Evolutionary conservation across 2,113 vertebrate genomes (phyloP).

Genomic region (Entosphenus tridentatus): DNA sequence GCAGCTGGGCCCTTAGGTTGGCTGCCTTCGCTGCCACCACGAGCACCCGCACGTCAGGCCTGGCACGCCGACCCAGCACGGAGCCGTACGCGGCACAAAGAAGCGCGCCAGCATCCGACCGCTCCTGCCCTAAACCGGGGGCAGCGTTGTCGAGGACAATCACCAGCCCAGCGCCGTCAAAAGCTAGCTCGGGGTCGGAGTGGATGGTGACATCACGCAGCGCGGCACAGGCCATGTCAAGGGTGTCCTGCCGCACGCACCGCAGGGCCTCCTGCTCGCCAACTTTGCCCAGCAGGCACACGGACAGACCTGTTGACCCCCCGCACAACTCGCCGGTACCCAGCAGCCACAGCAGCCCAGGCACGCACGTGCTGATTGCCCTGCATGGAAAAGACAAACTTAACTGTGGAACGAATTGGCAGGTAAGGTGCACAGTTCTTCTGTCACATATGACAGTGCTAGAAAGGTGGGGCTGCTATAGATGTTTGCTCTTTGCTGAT

Average conservation of each 20-base stretch:
- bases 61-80: constrained; percentile 37
- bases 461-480: no score
- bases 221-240: constrained; percentile 29
- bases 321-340: constrained; percentile 36
- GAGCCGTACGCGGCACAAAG: constrained; percentile 30
- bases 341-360: constrained; percentile 38
- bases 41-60: constrained; percentile 30
- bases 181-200: constrained; percentile 26
- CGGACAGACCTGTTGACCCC: constrained; percentile 21
- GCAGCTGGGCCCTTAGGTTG: constrained; percentile 38
- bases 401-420: not conserved
- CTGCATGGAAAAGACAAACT: constrained; percentile 27
- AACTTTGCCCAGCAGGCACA: constrained; percentile 37
- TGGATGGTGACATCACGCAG: constrained; percentile 33
- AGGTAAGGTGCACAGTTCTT: no score
- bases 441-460: no score
- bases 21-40: constrained; percentile 36
- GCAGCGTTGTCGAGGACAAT: constrained; percentile 41
- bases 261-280: constrained; percentile 18
- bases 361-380: constrained; percentile 21
- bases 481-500: no score
- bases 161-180: constrained; percentile 35
- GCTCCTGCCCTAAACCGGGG: no score
- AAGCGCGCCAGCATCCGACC: constrained; percentile 9
- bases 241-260: constrained; percentile 22